Conservation (phyloP, 2,888 invertebrate species). For the Dryadula phaetusa region DNA sequence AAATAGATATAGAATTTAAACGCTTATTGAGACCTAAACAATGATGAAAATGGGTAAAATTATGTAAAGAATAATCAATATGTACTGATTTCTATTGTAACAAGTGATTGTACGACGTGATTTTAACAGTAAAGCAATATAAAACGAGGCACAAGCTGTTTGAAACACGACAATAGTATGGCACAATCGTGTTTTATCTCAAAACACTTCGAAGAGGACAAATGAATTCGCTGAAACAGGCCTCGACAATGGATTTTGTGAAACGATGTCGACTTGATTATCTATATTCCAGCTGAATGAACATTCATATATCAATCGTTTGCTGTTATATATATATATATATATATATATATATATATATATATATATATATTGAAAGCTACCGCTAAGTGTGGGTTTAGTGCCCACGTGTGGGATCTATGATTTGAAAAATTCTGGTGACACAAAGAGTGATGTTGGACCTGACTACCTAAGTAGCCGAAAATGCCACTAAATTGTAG, state of each 20-base stretch:
- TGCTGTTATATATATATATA: too few species aligned
- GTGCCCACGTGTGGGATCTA: too few species aligned
- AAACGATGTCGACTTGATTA: slow-evolving; percentile 17
- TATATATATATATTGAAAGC: too few species aligned
- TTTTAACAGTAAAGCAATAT: slow-evolving; percentile 5
- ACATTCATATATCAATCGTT: slow-evolving; percentile 8
- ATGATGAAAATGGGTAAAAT: too few species aligned
- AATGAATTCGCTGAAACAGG: slow-evolving; percentile 20
- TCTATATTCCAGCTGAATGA: slow-evolving; percentile 11
- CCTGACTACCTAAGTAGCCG: too few species aligned
- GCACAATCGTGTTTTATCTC: slow-evolving; percentile 32
- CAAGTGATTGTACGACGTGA: background rate
- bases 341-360: too few species aligned
- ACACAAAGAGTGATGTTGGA: background rate
- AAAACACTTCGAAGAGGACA: slow-evolving; percentile 20
- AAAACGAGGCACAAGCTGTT: background rate
- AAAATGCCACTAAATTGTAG: too few species aligned
- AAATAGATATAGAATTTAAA: too few species aligned
- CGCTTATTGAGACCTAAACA: too few species aligned
- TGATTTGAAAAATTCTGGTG: too few species aligned
- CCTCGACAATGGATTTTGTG: slow-evolving; percentile 13
- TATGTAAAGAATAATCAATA: too few species aligned
- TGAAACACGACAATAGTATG: slow-evolving; percentile 17
- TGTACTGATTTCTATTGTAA: background rate
- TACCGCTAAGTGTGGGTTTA: too few species aligned